Percentiles rank a stretch among this genome's conserved stretches.
Conservation (phyloP, 2,888 invertebrate genomes). For the Tetragonisca angustula region DNA sequence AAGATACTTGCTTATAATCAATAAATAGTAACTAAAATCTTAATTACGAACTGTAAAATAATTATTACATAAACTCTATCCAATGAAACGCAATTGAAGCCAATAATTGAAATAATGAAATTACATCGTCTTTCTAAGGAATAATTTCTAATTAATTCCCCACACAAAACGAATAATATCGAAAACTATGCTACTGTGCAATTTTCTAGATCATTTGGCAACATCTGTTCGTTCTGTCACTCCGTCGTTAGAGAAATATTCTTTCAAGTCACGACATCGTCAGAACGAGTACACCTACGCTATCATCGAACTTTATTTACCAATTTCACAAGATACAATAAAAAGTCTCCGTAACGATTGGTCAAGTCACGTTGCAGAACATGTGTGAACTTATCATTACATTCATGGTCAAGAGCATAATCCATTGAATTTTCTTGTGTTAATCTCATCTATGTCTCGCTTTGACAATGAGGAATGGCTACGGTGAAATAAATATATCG, state of each 20-base stretch:
- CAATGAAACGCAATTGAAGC: accelerated
- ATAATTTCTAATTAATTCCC: background rate
- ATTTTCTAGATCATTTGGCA: background rate
- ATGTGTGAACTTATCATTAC: background rate
- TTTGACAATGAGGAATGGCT: background rate
- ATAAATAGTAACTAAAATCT: background rate
- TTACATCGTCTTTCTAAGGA: too few relatives aligned
- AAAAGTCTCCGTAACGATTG: background rate
- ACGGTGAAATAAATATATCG: background rate
- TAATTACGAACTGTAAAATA: too few relatives aligned
- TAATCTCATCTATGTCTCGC: background rate
- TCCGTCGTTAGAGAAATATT: background rate
- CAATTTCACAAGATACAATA: background rate
- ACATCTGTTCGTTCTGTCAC: too few relatives aligned
- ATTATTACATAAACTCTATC: background rate
- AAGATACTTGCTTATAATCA: background rate
- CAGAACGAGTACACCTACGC: too few relatives aligned
- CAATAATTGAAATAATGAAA: background rate
- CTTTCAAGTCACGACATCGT: background rate
- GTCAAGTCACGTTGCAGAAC: background rate
- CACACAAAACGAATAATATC: background rate
- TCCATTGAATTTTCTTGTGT: background rate
- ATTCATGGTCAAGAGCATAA: background rate
- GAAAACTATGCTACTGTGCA: background rate
- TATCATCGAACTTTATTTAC: background rate